phyloP scores from a whole-genome alignment of 2,113 vertebrate species.

The Microtus richardsoni region DNA sequence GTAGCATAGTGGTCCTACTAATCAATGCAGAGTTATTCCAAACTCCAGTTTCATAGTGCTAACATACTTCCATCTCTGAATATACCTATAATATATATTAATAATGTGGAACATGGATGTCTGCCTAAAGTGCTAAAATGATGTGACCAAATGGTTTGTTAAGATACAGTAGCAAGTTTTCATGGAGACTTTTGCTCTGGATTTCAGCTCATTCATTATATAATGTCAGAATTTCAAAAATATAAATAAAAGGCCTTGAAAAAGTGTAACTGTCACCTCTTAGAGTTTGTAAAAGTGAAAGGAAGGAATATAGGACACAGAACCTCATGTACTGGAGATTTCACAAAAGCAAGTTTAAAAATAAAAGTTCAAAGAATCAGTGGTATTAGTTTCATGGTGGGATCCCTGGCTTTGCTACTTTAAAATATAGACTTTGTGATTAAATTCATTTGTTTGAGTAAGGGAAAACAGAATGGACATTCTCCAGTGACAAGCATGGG shows the following conservation, averaged over 20 bases:
- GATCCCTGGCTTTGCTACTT: neutral
- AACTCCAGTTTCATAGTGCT: neutral
- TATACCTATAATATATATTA: neutral
- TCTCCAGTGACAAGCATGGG: neutral
- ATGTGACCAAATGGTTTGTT: neutral
- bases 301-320: constrained; percentile 51
- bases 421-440: constrained; percentile 34
- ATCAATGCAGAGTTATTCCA: neutral
- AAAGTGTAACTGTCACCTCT: constrained; percentile 12
- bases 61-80: neutral
- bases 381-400: constrained; percentile 22
- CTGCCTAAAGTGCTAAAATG: neutral
- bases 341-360: constrained; percentile 74
- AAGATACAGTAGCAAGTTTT: neutral
- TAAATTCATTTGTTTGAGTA: constrained; percentile 27
- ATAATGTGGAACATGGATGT: neutral
- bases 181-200: constrained; percentile 25
- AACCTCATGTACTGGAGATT: constrained; percentile 24
- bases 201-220: constrained; percentile 51
- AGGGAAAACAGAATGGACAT: neutral
- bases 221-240: neutral
- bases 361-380: constrained; percentile 67
- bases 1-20: neutral
- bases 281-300: constrained; percentile 35
- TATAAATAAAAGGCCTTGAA: neutral